phyloP scores from a whole-genome alignment of 2,797 vertebrate genomes.

The Neosalanx taihuensis region DNA sequence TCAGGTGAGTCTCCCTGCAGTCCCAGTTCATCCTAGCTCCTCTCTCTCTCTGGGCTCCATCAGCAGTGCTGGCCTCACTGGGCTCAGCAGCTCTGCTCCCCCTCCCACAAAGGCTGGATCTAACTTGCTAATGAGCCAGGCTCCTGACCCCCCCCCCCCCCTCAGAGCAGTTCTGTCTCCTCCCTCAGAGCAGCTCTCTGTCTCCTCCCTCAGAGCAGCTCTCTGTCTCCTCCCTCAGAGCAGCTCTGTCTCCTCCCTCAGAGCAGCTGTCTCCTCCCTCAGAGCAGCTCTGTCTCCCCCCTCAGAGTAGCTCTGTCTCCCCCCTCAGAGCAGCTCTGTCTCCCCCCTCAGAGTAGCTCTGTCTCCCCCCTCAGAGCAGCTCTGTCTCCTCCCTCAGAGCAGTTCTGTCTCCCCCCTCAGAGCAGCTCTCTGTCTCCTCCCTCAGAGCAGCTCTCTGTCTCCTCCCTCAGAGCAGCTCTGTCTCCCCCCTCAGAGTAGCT shows the following conservation, averaged over 20 bases:
- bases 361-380: too few relatives aligned
- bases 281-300: not conserved
- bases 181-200: too few relatives aligned
- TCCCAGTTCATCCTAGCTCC: not conserved
- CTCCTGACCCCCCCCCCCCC: conserved; percentile 32
- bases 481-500: too few relatives aligned
- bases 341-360: too few relatives aligned
- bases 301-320: too few relatives aligned
- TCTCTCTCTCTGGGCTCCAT: not conserved
- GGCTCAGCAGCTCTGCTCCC: conserved; percentile 37
- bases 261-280: too few relatives aligned
- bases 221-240: too few relatives aligned
- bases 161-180: conserved; percentile 51
- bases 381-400: not conserved
- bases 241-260: too few relatives aligned
- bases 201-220: not conserved
- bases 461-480: too few relatives aligned
- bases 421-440: not conserved
- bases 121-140: conserved; percentile 65
- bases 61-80: conserved; percentile 36
- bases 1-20: not conserved
- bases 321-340: too few relatives aligned
- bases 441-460: too few relatives aligned
- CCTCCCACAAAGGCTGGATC: conserved; percentile 43
- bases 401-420: too few relatives aligned